Evolutionary conservation across 2,888 invertebrate species (phyloP).

Genomic region (Neria commutata): DNA sequence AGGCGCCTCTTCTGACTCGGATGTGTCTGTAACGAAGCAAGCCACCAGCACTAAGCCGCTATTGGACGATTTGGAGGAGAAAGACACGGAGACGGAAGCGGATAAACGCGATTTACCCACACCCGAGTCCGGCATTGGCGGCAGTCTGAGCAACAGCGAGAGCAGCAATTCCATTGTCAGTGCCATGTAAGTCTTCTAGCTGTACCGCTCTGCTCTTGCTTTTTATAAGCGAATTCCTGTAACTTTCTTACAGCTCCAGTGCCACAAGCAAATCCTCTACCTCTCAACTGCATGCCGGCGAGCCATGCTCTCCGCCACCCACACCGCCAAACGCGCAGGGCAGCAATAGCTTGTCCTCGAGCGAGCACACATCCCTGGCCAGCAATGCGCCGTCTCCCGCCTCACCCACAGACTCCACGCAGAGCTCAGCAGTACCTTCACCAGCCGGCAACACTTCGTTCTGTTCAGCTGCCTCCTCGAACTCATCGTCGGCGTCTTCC

Average conservation of each 20-base stretch:
- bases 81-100: conserved; percentile 28
- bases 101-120: conserved; percentile 50
- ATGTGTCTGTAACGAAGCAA: conserved; percentile 8
- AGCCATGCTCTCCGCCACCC: conserved; percentile 35
- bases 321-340: conserved; percentile 53
- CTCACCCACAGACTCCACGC: conserved; percentile 32
- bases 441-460: conserved; percentile 45
- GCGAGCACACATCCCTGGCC: conserved; percentile 63
- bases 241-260: conserved; percentile 28
- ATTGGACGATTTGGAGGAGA: not conserved
- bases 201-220: not conserved
- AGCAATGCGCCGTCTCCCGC: conserved; percentile 64
- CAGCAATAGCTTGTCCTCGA: conserved; percentile 53
- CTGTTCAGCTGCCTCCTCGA: not conserved
- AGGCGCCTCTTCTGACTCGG: conserved; percentile 27
- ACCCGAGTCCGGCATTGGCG: conserved; percentile 55
- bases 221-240: not conserved
- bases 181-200: conserved; percentile 1
- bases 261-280: conserved; percentile 25
- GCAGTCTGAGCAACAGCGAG: conserved; percentile 53
- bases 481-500: conserved; percentile 49
- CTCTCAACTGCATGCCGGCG: not conserved
- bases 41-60: conserved; percentile 5
- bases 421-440: conserved; percentile 37
- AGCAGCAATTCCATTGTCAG: conserved; percentile 38